Conservation (phyloP, 2,797 vertebrate species). For the Pangasius macronema region DNA sequence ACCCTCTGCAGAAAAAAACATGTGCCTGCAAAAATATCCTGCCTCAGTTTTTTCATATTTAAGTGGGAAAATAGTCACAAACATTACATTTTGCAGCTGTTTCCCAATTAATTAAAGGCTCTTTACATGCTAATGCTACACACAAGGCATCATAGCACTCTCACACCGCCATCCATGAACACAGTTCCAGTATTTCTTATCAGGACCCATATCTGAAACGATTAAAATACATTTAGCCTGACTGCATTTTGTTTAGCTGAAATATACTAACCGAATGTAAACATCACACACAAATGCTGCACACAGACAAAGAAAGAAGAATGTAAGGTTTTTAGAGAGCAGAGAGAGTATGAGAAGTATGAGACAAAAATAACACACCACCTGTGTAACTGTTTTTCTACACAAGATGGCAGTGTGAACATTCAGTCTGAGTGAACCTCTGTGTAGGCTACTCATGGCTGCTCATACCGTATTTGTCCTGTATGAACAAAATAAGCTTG, state of each 20-base stretch:
- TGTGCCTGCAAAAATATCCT: neutral
- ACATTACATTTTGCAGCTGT: neutral
- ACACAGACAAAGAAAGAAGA: neutral
- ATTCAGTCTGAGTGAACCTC: neutral
- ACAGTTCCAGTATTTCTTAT: too few species aligned
- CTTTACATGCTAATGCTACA: neutral
- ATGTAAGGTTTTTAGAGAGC: neutral
- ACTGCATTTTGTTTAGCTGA: neutral
- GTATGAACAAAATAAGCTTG: neutral
- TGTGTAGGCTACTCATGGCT: neutral
- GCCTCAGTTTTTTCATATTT: neutral
- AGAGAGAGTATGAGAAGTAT: neutral
- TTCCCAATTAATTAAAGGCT: neutral
- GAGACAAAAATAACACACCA: neutral
- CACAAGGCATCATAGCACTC: too few species aligned
- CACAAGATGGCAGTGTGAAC: constrained; percentile 31
- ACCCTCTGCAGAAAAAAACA: neutral
- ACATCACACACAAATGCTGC: neutral
- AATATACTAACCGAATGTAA: neutral
- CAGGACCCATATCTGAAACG: too few species aligned
- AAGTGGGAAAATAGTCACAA: neutral
- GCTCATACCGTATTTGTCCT: neutral
- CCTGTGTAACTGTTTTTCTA: neutral
- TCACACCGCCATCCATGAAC: too few species aligned
- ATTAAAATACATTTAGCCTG: neutral